phyloP scores from a whole-genome alignment of 1,140 invertebrate genomes.

The Physella acuta region DNA sequence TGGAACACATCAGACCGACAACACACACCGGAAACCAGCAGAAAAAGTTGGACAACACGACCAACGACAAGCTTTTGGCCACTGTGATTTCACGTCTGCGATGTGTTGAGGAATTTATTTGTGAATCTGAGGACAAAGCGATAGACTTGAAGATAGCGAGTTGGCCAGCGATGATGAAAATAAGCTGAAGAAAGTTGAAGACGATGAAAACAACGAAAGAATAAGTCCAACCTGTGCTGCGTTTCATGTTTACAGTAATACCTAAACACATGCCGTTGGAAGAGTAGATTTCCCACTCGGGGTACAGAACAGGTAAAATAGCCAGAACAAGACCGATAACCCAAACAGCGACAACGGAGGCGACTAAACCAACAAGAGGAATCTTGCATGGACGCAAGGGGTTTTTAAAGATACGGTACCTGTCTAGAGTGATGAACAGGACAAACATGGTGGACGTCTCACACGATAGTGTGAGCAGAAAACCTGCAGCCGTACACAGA shows the following conservation, averaged over 20 bases:
- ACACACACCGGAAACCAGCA: conserved; percentile 8
- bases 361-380: conserved; percentile 13
- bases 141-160: conserved; percentile 1
- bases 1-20: conserved; percentile 27
- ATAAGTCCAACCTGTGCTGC: conserved; percentile 31
- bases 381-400: conserved; percentile 35
- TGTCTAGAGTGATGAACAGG: conserved; percentile 37
- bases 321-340: conserved; percentile 24
- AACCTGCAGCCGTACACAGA: conserved; percentile 45
- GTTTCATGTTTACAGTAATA: conserved; percentile 32
- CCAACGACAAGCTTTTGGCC: neutral
- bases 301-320: conserved; percentile 28
- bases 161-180: conserved; percentile 35
- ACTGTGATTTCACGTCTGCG: conserved; percentile 29
- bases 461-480: conserved; percentile 41
- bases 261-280: conserved; percentile 37
- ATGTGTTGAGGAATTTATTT: neutral
- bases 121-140: neutral
- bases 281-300: conserved; percentile 36
- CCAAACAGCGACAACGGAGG: conserved; percentile 27
- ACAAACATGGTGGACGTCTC: conserved; percentile 29
- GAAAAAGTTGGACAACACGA: neutral
- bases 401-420: conserved; percentile 39
- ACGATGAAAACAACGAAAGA: conserved; percentile 33
- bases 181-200: conserved; percentile 33